phyloP scores from a whole-genome alignment of 2,113 vertebrate species.

The Hiodon alosoides region DNA sequence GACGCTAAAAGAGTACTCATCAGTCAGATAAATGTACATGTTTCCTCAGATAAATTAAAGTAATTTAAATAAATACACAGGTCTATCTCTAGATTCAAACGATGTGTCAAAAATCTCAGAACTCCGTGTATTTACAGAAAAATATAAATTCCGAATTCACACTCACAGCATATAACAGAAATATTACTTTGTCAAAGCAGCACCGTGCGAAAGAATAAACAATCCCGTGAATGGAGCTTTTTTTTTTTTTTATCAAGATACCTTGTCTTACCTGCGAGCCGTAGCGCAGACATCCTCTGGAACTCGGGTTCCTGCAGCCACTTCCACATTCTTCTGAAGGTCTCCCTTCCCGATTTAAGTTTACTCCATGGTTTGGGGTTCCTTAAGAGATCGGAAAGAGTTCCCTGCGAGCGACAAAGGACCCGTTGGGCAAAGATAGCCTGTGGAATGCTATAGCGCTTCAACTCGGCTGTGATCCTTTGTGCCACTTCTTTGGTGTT shows the following conservation, averaged over 20 bases:
- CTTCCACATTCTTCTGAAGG: conserved; percentile 96
- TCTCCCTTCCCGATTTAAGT: conserved; percentile 94
- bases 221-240: background rate
- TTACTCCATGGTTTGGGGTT: conserved; percentile 99
- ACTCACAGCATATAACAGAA: too few species aligned
- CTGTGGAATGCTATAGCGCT: conserved; percentile 96
- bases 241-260: background rate
- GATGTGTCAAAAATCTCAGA: too few species aligned
- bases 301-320: conserved; percentile 96
- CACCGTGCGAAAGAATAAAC: too few species aligned
- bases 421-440: conserved; percentile 94
- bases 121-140: too few species aligned
- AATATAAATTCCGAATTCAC: too few species aligned
- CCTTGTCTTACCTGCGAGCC: conserved; percentile 81
- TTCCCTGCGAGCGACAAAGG: conserved; percentile 91
- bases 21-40: too few species aligned
- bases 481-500: conserved; percentile 95
- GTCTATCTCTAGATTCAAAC: too few species aligned
- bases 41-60: too few species aligned
- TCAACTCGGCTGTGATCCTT: conserved; percentile 90
- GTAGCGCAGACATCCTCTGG: conserved; percentile 91
- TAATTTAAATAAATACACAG: too few species aligned
- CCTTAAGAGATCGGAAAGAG: conserved; percentile 90
- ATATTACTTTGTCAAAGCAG: too few species aligned
- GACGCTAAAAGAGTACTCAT: too few species aligned